A percentile compares a stretch with the other conserved stretches of the same genome.
Conservation (phyloP, 2,888 invertebrate genomes). For the Ptilodon capucinus region DNA sequence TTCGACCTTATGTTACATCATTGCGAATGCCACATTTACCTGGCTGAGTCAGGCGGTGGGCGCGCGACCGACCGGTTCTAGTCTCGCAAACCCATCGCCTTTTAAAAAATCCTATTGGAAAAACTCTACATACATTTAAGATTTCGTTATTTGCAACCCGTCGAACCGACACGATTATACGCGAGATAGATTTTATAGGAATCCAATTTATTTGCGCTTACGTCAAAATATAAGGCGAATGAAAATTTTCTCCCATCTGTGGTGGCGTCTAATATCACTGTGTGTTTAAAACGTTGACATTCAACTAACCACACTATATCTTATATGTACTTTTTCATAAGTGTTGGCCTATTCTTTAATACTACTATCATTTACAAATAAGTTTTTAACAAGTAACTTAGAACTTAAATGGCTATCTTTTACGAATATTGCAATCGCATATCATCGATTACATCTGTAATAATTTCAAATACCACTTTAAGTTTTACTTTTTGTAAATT, state of each 20-base stretch:
- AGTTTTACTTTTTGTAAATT: conserved; percentile 24
- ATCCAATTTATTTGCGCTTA: neutral
- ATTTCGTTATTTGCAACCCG: conserved; percentile 18
- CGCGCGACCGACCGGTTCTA: conserved; percentile 38
- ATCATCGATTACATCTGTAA: conserved; percentile 30
- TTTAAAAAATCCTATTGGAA: conserved; percentile 25
- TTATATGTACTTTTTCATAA: too few relatives aligned
- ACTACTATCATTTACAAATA: too few relatives aligned
- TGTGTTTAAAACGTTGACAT: too few relatives aligned
- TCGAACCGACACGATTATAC: neutral
- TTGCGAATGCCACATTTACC: conserved; percentile 23
- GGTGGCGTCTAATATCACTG: too few relatives aligned
- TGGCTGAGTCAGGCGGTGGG: conserved; percentile 43
- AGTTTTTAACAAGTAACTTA: neutral
- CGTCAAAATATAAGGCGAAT: neutral
- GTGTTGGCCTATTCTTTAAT: too few relatives aligned
- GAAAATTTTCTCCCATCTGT: too few relatives aligned
- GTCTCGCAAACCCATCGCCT: conserved; percentile 12
- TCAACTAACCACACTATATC: too few relatives aligned
- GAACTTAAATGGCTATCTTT: neutral
- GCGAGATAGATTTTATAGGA: neutral
- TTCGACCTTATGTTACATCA: conserved; percentile 43
- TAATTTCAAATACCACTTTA: conserved; percentile 29
- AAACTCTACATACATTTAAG: conserved; percentile 19
- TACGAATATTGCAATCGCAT: conserved; percentile 15